Evolutionary conservation across 2,113 vertebrate genomes (phyloP), one percentile per base, ranked within the genome.

Genomic region (Beaufortia kweichowensis): DNA sequence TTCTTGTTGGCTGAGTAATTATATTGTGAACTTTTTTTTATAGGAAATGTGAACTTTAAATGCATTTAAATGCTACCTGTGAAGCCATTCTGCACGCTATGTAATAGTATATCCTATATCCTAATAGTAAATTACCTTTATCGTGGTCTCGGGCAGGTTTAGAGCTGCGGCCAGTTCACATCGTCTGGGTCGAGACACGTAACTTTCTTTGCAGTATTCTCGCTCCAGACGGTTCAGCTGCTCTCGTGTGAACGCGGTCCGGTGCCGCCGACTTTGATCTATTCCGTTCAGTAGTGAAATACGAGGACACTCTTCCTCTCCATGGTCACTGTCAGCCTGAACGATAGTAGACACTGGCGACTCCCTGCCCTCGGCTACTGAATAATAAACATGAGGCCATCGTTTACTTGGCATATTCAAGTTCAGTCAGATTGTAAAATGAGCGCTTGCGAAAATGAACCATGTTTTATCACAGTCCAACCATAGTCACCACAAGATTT

Each of bases 171-270:
- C 87, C 70, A 91, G 83, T 19, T 92, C 90, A 67, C 89, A 89
- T 26, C 90, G 86, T 35, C 88, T 86, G 14, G 83, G 79, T 43
- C 89, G 64, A 29, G 87, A 91, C 26, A 93, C 91, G 77, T 89
- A 90, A 81, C 86, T 91, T 84, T 91, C 88, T 64, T 82, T 86
- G 56, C 83, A 72, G 64, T 93, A 87, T 76, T 93, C 77, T 80
- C 90, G 85, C 79, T 91, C 90, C 21, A 91, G 79, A 1, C 86
- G 83, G 57, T 82, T 67, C 72, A 92, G 85, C 79, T 91, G 84
- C 73, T 90, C 86, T 9, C 87, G 84, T 3, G 84, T 87, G 64
- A 90, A 92, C 11, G 87, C 89, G 0, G 88, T 90, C 24, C 90
- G 86, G 31, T 90, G 89, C 11, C 91, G 79, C 39, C 90, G 84